phyloP scores from a whole-genome alignment of 2,888 invertebrate species.

The Spicauda simplicius region DNA sequence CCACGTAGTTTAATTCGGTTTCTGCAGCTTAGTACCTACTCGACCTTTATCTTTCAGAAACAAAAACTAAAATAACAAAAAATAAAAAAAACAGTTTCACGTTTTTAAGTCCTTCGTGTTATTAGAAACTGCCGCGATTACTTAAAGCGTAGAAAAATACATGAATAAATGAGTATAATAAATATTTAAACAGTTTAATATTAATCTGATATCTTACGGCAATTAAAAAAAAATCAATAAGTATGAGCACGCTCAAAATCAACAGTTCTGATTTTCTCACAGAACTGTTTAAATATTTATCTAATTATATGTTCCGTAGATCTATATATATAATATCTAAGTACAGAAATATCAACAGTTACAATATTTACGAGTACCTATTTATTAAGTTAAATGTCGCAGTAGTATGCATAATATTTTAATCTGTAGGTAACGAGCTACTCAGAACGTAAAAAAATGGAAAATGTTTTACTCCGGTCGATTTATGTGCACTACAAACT shows the following conservation, averaged over 20 bases:
- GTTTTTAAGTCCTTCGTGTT: background rate
- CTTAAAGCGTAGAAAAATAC: background rate
- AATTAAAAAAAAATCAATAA: too few species aligned
- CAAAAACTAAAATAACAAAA: background rate
- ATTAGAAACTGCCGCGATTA: background rate
- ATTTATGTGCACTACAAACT: background rate
- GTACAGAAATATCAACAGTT: background rate
- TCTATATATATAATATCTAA: background rate
- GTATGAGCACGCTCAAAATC: too few species aligned
- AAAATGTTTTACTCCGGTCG: background rate
- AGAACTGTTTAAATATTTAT: background rate
- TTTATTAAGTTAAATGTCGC: background rate
- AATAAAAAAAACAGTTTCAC: slow-evolving; percentile 4
- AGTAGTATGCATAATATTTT: background rate
- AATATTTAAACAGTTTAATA: background rate
- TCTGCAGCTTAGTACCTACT: background rate
- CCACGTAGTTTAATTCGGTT: background rate
- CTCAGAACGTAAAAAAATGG: background rate
- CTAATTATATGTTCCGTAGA: background rate
- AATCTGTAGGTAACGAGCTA: background rate
- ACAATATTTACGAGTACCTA: background rate
- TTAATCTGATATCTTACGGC: too few species aligned
- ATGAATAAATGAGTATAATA: background rate
- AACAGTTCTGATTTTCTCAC: background rate
- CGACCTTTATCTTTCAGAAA: background rate